A percentile compares a stretch with the other conserved stretches of the same genome.
These are phyloP conservation scores for Rhynchotus rufescens DNA, from an alignment of 2,797 vertebrate genomes.

Conservation along the genomic window DNA sequence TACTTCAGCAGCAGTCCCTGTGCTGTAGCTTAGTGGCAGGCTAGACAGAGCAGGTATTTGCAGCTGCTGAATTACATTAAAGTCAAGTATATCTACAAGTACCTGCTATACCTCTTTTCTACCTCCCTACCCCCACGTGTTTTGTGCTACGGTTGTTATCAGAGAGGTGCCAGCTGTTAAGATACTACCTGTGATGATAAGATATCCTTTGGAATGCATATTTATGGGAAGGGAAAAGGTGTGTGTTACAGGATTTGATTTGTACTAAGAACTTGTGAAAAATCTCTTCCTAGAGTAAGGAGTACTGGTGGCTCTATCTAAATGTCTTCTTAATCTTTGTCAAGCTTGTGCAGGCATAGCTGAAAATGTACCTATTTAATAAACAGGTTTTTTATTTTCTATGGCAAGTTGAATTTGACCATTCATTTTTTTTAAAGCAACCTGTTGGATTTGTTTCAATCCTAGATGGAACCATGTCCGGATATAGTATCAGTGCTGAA, in stretches of 20 bases:
- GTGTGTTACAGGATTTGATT: background rate
- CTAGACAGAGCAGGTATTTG: background rate
- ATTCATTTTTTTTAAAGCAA: background rate
- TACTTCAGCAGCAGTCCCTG: background rate
- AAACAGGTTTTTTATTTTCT: background rate
- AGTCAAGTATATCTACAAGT: background rate
- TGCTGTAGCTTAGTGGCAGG: background rate
- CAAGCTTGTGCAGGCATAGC: background rate
- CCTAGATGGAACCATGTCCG: background rate
- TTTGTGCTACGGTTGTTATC: background rate
- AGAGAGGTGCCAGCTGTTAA: background rate
- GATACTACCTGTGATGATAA: background rate
- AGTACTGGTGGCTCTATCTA: background rate
- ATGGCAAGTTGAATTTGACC: background rate
- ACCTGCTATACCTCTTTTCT: background rate
- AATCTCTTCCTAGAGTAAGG: background rate
- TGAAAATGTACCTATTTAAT: background rate
- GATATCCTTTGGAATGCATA: background rate
- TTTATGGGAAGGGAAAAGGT: background rate
- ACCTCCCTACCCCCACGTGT: background rate
- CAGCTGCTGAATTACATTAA: background rate
- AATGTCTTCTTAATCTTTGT: fast-evolving
- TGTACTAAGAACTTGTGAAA: background rate
- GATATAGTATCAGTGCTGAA: background rate
- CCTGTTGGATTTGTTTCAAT: background rate